Base-by-base conservation (phyloP, 2,888 invertebrate genomes). In the Tetragonula carbonaria region DNA sequence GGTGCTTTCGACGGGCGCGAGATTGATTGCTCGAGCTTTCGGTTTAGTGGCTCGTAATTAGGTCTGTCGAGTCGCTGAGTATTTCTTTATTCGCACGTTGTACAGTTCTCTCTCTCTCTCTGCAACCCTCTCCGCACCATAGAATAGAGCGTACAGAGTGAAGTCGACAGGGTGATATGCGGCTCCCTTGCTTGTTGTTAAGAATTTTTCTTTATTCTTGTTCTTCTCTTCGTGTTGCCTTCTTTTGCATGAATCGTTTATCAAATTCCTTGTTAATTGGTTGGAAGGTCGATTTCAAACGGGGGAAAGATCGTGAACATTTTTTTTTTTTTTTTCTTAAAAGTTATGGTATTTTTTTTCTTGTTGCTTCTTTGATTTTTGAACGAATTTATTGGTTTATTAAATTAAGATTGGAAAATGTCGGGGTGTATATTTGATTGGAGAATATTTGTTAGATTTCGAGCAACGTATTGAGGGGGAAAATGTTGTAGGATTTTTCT, bases 1-100 rank as follows among this genome's bases (percentile, higher is more conserved):
- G 74, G 80, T 8, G 75, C 70, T 73, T 74, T 78, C 67, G 73
- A 81, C 81, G 68, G 73, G 73, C 78, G 68, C 55, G 68, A 78
- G 81, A 78, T 81, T 78, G 78, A 74, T 81, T 78, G 78, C 78
- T 78, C 81, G 73, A 74, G 78, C 78, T 68, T 57, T 73, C 50
- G 33, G 59, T 73, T 74, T 81, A 81, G 78, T 81, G 63, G 73
- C 38, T 57, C 68, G 68, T 78, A 81, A 81, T 81, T 81, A 74
- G 73, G 78, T 63, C 68, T 57, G 78, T 55, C 72, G 72, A 79
- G 72, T 62, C 50, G 72, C 51, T 67, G 78, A 78, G 78, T 81
- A 81, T 81, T 81, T 81, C 72, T 78, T 73, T 78, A 62, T 78
- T 78, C 78, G 72, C 72, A 67, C 50, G 16, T 55, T 50, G 45